Evolutionary conservation across 64 coral and sea anemone genomes (phyloP), one percentile per base, ranked within the genome.

Genomic region (Astreopora myriophthalma): DNA sequence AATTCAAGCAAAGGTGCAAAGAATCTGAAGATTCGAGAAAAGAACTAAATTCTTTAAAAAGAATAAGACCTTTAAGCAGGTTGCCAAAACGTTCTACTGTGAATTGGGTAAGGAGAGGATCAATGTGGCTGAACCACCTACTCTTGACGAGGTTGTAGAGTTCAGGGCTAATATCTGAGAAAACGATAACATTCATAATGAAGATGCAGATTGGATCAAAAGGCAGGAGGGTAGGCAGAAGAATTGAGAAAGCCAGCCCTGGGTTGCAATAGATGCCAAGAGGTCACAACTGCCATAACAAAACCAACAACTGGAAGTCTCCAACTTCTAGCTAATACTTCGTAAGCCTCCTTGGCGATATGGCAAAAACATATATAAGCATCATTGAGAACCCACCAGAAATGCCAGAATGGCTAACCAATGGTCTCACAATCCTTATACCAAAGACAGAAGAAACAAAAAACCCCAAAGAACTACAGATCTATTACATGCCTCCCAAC

Each of bases 81-180:
- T 13, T 34, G 32, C 71, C n/a, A 74, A 74, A 74, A 74, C 2
- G 26, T 74, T 74, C 26, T 74, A 74, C 32, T 29, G 71, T 34
- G 71, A 74, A 32, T 34, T 74, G 26, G 71, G 71, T 29, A 74
- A 74, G 32, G 33, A 74, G 26, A 74, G 34, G 71, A 74, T 74
- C 16, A 29, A 74, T 74, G 71, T 74, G 20, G 8, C 26, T 5
- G 71, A 32, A 30, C n/a, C 71, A 30, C 71, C 71, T 30, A 74
- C 71, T 17, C 26, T 32, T 5, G 71, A 74, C 26, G 71, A 74
- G 34, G 32, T 74, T 34, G 26, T 13, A 34, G 34, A 34, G 26
- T 74, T 74, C 33, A 13, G 71, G 71, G n/a, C 71, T 34, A 74
- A 74, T 29, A 74, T 74, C n/a, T 74, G 71, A 29, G 71, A 74